phyloP scores from a whole-genome alignment of 2,113 vertebrate species.

The Eira barbara region DNA sequence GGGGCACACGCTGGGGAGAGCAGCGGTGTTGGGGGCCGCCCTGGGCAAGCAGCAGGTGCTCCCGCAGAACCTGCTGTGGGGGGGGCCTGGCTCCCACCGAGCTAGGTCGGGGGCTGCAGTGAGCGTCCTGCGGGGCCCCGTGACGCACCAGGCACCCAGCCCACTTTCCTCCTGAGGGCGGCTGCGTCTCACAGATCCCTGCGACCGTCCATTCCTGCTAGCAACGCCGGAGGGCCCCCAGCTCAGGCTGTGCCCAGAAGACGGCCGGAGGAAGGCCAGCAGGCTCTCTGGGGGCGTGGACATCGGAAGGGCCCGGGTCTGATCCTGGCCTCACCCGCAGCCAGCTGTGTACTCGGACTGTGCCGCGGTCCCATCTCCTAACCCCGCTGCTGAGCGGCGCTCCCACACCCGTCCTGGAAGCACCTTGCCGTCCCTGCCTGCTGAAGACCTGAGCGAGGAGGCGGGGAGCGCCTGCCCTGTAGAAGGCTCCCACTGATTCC shows the following conservation, averaged over 20 bases:
- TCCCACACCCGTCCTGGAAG: accelerated
- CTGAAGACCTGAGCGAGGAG: background rate
- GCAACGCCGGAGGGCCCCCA: accelerated
- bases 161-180: background rate
- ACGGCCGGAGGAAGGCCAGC: background rate
- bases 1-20: background rate
- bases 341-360: background rate
- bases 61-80: accelerated
- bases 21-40: no score
- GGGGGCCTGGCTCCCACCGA: accelerated
- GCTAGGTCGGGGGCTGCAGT: background rate
- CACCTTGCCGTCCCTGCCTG: background rate
- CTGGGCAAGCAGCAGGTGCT: background rate
- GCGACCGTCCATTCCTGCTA: background rate
- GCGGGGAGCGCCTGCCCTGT: background rate
- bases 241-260: background rate
- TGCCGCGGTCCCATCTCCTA: background rate
- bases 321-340: background rate
- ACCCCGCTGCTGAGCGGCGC: background rate
- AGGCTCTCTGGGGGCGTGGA: background rate
- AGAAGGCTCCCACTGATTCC: background rate
- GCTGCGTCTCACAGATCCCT: background rate
- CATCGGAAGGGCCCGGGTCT: background rate
- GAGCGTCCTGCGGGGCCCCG: background rate
- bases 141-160: no score